Conservation (phyloP, 2,113 vertebrate genomes). For the Perca flavescens region DNA sequence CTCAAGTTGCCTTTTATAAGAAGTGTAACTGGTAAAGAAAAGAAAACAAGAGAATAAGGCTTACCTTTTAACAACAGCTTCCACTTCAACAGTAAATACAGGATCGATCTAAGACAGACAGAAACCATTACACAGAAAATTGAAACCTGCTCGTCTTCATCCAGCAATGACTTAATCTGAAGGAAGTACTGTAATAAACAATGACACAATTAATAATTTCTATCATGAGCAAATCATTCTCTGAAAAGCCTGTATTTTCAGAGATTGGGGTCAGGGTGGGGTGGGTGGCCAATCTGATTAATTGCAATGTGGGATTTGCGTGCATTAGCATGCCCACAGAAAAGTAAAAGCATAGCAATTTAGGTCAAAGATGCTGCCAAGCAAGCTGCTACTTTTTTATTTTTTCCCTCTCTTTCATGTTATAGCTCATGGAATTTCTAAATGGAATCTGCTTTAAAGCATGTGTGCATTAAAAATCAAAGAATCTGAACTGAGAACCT, state of each 20-base stretch:
- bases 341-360: conserved; percentile 77
- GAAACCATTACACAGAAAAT: neutral
- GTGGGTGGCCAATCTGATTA: conserved; percentile 85
- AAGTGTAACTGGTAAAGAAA: conserved; percentile 10
- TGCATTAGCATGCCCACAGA: conserved; percentile 79
- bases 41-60: conserved; percentile 5
- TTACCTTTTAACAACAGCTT: conserved; percentile 89
- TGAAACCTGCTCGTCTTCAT: conserved; percentile 19
- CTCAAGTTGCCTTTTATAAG: conserved; percentile 23
- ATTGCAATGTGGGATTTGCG: conserved; percentile 83
- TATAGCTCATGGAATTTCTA: conserved; percentile 33
- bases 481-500: conserved; percentile 27
- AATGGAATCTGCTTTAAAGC: conserved; percentile 49
- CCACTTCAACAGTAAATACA: conserved; percentile 85
- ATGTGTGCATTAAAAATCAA: conserved; percentile 31
- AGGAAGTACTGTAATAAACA: conserved; percentile 56
- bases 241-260: conserved; percentile 74
- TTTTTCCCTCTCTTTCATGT: conserved; percentile 29
- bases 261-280: conserved; percentile 82
- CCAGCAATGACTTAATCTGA: conserved; percentile 54
- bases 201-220: conserved; percentile 65
- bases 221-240: conserved; percentile 68
- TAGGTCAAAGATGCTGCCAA: conserved; percentile 80
- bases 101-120: conserved; percentile 88
- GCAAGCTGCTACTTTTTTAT: conserved; percentile 68